These are phyloP conservation scores for Phrynosoma blainvillii DNA, from an alignment of 2,113 vertebrate genomes.

Conservation along the genomic window DNA sequence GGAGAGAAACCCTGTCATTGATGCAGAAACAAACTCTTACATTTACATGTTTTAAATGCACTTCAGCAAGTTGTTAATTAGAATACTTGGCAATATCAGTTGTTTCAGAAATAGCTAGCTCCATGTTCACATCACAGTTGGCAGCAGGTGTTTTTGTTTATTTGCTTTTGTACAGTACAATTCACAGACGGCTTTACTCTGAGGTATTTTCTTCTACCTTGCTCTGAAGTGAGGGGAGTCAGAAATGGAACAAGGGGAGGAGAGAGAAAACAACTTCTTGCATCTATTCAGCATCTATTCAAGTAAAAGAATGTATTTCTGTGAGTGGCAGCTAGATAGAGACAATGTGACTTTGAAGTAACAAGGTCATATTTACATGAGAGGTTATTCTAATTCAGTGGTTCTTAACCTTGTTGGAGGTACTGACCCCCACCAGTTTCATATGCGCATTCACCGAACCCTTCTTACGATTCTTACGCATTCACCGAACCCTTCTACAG, in stretches of 20 bases:
- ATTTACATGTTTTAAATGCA: conserved; percentile 43
- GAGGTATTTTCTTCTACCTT: no score
- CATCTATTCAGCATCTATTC: conserved; percentile 44
- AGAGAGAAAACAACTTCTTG: conserved; percentile 41
- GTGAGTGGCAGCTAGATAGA: conserved; percentile 59
- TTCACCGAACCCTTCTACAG: no score
- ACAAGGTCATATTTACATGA: conserved; percentile 68
- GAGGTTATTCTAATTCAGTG: conserved; percentile 66
- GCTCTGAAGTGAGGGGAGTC: neutral
- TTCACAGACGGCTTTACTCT: neutral
- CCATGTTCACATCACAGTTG: conserved; percentile 30
- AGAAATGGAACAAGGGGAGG: conserved; percentile 8
- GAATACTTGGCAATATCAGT: conserved; percentile 14
- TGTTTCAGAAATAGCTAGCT: conserved; percentile 41
- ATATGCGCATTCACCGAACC: no score
- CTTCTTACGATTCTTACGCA: no score
- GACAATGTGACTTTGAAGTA: conserved; percentile 62
- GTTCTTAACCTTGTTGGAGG: no score
- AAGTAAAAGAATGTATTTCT: conserved; percentile 60
- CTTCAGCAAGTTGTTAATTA: conserved; percentile 22
- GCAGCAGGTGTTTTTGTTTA: neutral
- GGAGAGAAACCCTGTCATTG: neutral
- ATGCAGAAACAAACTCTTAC: neutral
- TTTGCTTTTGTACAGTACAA: neutral
- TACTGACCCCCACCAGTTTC: no score